These are phyloP conservation scores for Arion vulgaris DNA, from an alignment of 1,140 invertebrate genomes.

Conservation along the genomic window DNA sequence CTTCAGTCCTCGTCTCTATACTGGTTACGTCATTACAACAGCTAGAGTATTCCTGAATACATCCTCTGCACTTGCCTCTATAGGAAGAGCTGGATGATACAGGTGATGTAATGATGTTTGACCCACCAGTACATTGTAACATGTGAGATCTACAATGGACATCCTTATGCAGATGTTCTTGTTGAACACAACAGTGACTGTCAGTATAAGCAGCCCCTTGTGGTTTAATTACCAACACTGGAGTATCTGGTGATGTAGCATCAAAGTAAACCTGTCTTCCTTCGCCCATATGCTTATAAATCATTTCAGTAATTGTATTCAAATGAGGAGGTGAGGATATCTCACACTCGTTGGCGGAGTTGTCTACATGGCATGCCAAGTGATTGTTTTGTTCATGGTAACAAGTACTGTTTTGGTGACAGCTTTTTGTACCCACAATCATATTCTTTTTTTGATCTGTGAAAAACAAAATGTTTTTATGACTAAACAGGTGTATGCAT, in stretches of 20 bases:
- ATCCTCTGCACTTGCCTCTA: background rate
- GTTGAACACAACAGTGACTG: background rate
- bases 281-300: constrained; percentile 17
- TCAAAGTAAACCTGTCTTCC: constrained; percentile 42
- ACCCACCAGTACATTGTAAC: background rate
- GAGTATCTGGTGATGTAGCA: constrained; percentile 46
- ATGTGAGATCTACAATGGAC: background rate
- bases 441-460: background rate
- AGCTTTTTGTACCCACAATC: background rate
- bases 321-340: background rate
- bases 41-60: background rate
- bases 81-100: background rate
- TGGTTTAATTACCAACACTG: constrained; percentile 29
- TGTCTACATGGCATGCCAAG: background rate
- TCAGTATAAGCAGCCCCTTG: background rate
- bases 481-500: too few relatives aligned
- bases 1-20: background rate
- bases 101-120: background rate
- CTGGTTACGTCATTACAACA: background rate
- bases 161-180: background rate
- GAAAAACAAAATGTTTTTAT: background rate
- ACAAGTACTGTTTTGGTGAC: background rate
- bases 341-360: background rate
- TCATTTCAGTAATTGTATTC: constrained; percentile 23
- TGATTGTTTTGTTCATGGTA: background rate